A percentile compares a stretch with the other conserved stretches of the same genome.
phyloP scores from a whole-genome alignment of 53 echinoderm and acorn worm species.

The Actinopyga echinites region DNA sequence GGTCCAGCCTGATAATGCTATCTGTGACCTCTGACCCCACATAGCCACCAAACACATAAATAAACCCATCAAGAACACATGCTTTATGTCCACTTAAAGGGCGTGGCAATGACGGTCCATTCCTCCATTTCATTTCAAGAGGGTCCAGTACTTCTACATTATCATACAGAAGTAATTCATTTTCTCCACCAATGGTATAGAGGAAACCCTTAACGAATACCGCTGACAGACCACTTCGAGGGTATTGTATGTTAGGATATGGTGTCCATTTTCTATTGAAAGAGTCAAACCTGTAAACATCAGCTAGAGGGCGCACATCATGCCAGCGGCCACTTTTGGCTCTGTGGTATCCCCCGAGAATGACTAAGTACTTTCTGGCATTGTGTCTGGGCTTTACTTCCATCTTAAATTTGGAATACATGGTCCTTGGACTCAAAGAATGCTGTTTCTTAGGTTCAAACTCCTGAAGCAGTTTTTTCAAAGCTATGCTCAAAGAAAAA shows the following conservation, averaged over 20 bases:
- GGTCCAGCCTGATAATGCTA: conserved; percentile 76
- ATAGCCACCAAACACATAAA: conserved; percentile 86
- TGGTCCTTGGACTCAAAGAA: background rate
- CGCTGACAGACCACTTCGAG: conserved; percentile 74
- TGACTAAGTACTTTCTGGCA: conserved; percentile 78
- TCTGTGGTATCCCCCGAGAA: conserved; percentile 87
- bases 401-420: conserved; percentile 15
- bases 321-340: conserved; percentile 70
- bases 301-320: conserved; percentile 58
- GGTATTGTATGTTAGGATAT: conserved; percentile 70
- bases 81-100: conserved; percentile 83
- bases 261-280: conserved; percentile 77
- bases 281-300: conserved; percentile 75
- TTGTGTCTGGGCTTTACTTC: conserved; percentile 61
- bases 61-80: conserved; percentile 71
- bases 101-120: conserved; percentile 53
- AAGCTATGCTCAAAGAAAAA: conserved; percentile 76
- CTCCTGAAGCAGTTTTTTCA: conserved; percentile 76
- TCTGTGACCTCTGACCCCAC: conserved; percentile 78
- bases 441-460: conserved; percentile 73
- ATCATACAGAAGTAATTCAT: conserved; percentile 79
- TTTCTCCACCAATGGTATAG: conserved; percentile 88
- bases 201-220: conserved; percentile 71
- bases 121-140: conserved; percentile 69
- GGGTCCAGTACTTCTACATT: conserved; percentile 81